Base-by-base conservation (phyloP, 2,797 vertebrate genomes). In the Nyctalus aviator region DNA sequence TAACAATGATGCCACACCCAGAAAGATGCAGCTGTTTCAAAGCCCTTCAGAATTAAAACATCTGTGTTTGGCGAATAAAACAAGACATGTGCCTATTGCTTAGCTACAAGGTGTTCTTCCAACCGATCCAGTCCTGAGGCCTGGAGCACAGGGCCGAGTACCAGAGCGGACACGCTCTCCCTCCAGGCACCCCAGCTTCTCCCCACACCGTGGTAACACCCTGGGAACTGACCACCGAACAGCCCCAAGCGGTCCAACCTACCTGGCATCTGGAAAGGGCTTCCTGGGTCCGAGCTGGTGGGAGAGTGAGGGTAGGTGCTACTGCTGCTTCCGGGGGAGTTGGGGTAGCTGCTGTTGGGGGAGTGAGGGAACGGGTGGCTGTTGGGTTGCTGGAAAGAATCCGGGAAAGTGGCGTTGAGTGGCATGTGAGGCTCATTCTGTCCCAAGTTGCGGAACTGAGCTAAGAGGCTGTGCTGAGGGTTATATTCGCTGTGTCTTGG, bases 181-280 rank as follows among this genome's bases (percentile, higher is more conserved):
- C 5, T 21, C 14, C 72, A 23, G 64, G 88, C 11, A 11, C 12
- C 2, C 41, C 5, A 0, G 41, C 78, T 25, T 37, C 44, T n/a
- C 75, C 46, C 14, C 0, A 32, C 73, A 7, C 72, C 0, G 12
- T 0, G n/a, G 2, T 2, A 14, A n/a, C 5, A 4, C 9, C 10
- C 0, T 37, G 68, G 30, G 44, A 35, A 17, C 37, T 12, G 44
- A 66, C 57, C 57, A 30, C 15, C 10, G 50, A 53, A 32, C 2
- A 0, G 4, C 68, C 4, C 8, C 1, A 6, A 30, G 13, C 3
- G 0, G 25, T 1, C 27, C 27, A 88, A 84, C 96, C 96, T 97
- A 99, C 99, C 99, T 99, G 99, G 99, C 98, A 99, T 99, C 97
- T 99, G 99, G 97, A 99, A 99, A 90, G 99, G 99, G 97, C 99